Base-by-base conservation (phyloP, 92 coral and sea anemone genomes). In the Paramuricea clavata region DNA sequence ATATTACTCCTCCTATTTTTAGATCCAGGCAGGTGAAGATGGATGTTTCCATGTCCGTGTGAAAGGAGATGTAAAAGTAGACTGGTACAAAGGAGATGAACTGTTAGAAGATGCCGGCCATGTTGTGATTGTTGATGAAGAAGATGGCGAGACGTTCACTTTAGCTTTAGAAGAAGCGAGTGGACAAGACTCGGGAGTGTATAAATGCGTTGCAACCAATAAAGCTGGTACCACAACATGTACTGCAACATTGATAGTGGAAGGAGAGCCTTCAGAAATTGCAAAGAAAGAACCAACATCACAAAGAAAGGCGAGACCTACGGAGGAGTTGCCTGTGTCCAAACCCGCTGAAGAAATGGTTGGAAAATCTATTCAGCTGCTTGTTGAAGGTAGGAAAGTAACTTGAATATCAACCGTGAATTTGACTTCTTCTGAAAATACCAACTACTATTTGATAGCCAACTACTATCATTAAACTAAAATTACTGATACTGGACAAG, bases 121-220 rank as follows among this genome's bases (percentile, higher is more conserved):
- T 69, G 78, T 93, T 28, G 83, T 69, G 30, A 65, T 86, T 81
- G 93, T 79, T 17, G 84, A 79, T 42, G 84, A 83, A 72, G 76
- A 42, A 2, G 91, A 84, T 60, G 93, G 86, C 5, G 90, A 92
- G 72, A 76, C 84, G 6, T 68, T 74, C 72, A 78, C 92, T 42
- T 87, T 93, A 28, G 74, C 73, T 73, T 77, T 93, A 5, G 90
- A 67, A 42, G 86, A 83, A 41, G 78, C 90, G 3, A 90, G 78
- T 49, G 92, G 83, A 17, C 95, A 97, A 39, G 99, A 97, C 81
- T 84, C 95, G 44, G 99, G 98, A 54, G 42, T 87, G 67, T 97
- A 94, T 82, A 90, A 88, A 41, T 97, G 99, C 33, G 93, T 84
- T 56, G 95, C 98, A 47, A 73, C 81, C 1, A 97, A 94, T 68